Percentiles rank a stretch among this genome's conserved stretches.
Evolutionary conservation across 2,797 vertebrate species (phyloP).

Genomic region (Cichlasoma orientale): DNA sequence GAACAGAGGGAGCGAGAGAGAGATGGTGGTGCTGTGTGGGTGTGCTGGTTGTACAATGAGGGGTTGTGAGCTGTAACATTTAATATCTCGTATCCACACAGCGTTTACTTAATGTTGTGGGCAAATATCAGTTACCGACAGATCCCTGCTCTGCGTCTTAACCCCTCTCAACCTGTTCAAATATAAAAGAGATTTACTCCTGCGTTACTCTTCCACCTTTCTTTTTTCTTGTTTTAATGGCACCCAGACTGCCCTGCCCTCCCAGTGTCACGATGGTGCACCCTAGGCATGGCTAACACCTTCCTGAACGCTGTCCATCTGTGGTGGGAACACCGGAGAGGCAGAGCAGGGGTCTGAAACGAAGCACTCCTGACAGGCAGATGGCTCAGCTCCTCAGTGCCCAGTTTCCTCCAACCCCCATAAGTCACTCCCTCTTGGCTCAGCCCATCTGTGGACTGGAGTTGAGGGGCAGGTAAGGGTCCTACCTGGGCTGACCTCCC

Average conservation of each 20-base stretch:
- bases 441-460: conserved; percentile 68
- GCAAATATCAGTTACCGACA: conserved; percentile 59
- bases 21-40: conserved; percentile 43
- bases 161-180: conserved; percentile 61
- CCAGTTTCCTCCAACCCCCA: conserved; percentile 40
- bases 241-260: conserved; percentile 14
- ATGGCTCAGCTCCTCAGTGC: conserved; percentile 64
- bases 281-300: conserved; percentile 65
- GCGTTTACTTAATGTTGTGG: conserved; percentile 44
- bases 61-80: conserved; percentile 44
- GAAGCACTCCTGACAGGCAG: conserved; percentile 72
- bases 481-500: conserved; percentile 55
- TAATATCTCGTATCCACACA: conserved; percentile 39
- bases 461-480: conserved; percentile 51
- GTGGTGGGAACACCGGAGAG: conserved; percentile 54
- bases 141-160: conserved; percentile 37
- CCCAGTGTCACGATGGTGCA: conserved; percentile 38
- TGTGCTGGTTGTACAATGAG: conserved; percentile 19
- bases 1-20: not conserved
- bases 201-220: not conserved
- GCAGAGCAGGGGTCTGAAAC: conserved; percentile 63
- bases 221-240: conserved; percentile 24
- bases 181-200: conserved; percentile 31
- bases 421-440: conserved; percentile 48
- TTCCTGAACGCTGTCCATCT: conserved; percentile 74